Evolutionary conservation across 2,797 vertebrate genomes (phyloP).

Genomic region (Lateolabrax maculatus): DNA sequence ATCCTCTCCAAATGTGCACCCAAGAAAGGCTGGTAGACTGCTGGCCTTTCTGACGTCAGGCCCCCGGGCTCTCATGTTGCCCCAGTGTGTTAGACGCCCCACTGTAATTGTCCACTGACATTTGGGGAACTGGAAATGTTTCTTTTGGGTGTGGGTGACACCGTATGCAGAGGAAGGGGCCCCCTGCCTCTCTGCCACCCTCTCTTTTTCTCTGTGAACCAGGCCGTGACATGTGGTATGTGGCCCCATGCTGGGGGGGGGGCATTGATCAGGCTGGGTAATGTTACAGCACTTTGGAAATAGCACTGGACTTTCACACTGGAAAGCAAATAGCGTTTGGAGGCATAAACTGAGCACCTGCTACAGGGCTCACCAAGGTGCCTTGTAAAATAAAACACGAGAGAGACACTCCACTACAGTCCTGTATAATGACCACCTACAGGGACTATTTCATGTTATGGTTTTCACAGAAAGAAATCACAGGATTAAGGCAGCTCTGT

Average conservation of each 20-base stretch:
- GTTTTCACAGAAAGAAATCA: constrained; percentile 45
- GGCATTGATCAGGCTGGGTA: constrained; percentile 73
- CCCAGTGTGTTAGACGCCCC: constrained; percentile 41
- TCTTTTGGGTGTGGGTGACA: constrained; percentile 74
- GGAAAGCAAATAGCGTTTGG: constrained; percentile 58
- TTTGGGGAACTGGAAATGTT: constrained; percentile 78
- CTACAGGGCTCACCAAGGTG: constrained; percentile 55
- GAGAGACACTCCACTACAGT: constrained; percentile 31
- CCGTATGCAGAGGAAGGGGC: constrained; percentile 20
- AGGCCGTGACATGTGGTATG: constrained; percentile 72
- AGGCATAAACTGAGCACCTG: constrained; percentile 76
- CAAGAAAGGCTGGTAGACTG: constrained; percentile 39
- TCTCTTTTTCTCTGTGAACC: constrained; percentile 50
- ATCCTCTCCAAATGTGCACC: constrained; percentile 30
- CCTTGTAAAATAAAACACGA: constrained; percentile 68
- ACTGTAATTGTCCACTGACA: constrained; percentile 75
- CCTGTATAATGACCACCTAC: constrained; percentile 45
- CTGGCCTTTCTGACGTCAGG: constrained; percentile 39
- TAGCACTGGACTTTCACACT: constrained; percentile 62
- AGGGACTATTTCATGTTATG: constrained; percentile 31
- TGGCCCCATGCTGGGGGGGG: constrained; percentile 56
- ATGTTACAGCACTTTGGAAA: constrained; percentile 79
- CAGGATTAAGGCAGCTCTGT: constrained; percentile 9
- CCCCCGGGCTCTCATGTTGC: constrained; percentile 54
- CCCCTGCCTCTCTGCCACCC: constrained; percentile 36